Base-by-base conservation (phyloP, 2,888 invertebrate genomes). In the Diploptera punctata region DNA sequence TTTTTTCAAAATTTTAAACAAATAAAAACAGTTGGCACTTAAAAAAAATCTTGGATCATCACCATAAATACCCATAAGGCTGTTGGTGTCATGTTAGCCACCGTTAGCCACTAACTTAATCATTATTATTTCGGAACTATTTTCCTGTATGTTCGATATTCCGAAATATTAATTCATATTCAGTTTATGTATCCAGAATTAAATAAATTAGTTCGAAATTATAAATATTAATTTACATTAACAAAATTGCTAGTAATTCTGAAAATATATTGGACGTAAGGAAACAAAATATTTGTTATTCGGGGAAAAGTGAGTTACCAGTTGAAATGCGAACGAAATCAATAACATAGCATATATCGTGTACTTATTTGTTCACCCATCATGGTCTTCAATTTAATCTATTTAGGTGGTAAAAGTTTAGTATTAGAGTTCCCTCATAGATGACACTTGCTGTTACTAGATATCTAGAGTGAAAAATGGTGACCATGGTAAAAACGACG, bases 81-180 rank as follows among this genome's bases (percentile, higher is more conserved):
- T 24, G 29, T 0, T 29, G 18, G 31, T 29, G 29, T 29, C n/a
- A n/a, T n/a, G n/a, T n/a, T n/a, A n/a, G n/a, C n/a, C n/a, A n/a
- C n/a, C n/a, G n/a, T n/a, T n/a, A n/a, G n/a, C n/a, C n/a, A n/a
- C n/a, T n/a, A n/a, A n/a, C n/a, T n/a, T n/a, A n/a, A n/a, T n/a
- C n/a, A n/a, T n/a, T n/a, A n/a, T n/a, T n/a, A n/a, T n/a, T n/a
- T n/a, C n/a, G n/a, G n/a, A 29, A 29, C 1, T 26, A 5, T 29
- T 3, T n/a, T 57, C 9, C 9, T 29, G 29, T 24, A 24, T 24
- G n/a, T 29, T n/a, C n/a, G 4, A n/a, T 29, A 4, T 29, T 5
- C 21, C 1, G 29, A 31, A 43, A 65, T 65, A 65, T 65, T 43
- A 43, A 65, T 65, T 57, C 16, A 7, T 61, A n/a, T 19, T 33